Evolutionary conservation across 2,113 vertebrate species (phyloP), one percentile per base, ranked within the genome.

Genomic region (Eublepharis macularius): DNA sequence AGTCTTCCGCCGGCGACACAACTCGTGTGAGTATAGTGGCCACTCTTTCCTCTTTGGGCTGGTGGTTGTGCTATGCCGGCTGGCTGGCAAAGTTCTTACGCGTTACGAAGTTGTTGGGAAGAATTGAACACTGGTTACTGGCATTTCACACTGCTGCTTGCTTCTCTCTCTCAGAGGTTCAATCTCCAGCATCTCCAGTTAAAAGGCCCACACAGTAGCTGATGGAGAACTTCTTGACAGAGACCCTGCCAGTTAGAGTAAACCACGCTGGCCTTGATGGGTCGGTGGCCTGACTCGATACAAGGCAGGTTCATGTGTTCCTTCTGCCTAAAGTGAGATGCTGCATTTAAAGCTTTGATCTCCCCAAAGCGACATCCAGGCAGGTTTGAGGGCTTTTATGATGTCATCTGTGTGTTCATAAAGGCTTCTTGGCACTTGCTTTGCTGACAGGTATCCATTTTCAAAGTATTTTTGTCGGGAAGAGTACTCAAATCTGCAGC

Each of bases 1-100:
- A 94, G 97, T 95, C 36, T 99, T 99, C 91, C 97, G 98, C 0
- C 96, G 98, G 39, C 96, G 99, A 77, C 99, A 99, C 93, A 99
- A 99, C 85, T 99, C 99, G 14, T 99, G 99, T 99, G 94, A 98
- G 98, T 97, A 63, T 19, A 0, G 6, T 75, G 11, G 3, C 8
- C 12, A 0, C 1, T 19, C 1, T 76, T 86, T 85, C 34, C 76
- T 68, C 19, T 49, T 63, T n/a, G 77, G 60, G 63, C 13, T 65
- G 8, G 1, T n/a, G n/a, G 21, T 10, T 8, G 0, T 49, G 26
- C 32, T 41, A 19, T 0, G 21, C 9, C 63, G 70, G 12, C 2
- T 21, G 16, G 8, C 19, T 24, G 57, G n/a, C 24, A 69, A 7
- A 43, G 41, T 34, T 73, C 32, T 66, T 41, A 1, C 47, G 14